phyloP scores from a whole-genome alignment of 2,797 vertebrate species.

The Rhinichthys osculus region DNA sequence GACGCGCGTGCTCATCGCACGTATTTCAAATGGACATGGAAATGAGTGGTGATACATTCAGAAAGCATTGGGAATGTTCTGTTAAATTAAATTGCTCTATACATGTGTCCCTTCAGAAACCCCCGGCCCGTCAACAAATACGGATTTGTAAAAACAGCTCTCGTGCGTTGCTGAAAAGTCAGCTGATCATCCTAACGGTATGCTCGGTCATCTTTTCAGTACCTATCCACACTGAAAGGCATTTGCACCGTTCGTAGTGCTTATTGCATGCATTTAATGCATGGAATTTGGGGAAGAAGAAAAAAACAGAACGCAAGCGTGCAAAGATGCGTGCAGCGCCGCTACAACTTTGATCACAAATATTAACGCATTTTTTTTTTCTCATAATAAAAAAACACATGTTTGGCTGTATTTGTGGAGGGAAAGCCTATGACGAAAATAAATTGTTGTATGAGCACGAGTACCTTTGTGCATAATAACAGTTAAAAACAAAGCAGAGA shows the following conservation, averaged over 20 bases:
- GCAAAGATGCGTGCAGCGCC: conserved; percentile 11
- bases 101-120: neutral
- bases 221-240: neutral
- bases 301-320: neutral
- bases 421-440: neutral
- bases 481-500: conserved; percentile 11
- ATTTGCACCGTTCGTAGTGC: neutral
- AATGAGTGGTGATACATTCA: neutral
- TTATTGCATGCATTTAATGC: neutral
- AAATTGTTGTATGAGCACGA: neutral
- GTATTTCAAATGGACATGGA: neutral
- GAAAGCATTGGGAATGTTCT: neutral
- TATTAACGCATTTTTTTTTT: neutral
- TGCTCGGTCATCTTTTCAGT: neutral
- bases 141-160: neutral
- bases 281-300: neutral
- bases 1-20: neutral
- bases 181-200: neutral
- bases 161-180: neutral
- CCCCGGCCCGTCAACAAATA: neutral
- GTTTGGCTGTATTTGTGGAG: neutral
- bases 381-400: neutral
- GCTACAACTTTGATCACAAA: conserved; percentile 36
- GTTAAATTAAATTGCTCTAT: neutral
- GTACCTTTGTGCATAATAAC: neutral